A percentile compares a stretch with the other conserved stretches of the same genome.
phyloP scores from a whole-genome alignment of 1,140 invertebrate genomes.

The Pogonomyrmex californicus region DNA sequence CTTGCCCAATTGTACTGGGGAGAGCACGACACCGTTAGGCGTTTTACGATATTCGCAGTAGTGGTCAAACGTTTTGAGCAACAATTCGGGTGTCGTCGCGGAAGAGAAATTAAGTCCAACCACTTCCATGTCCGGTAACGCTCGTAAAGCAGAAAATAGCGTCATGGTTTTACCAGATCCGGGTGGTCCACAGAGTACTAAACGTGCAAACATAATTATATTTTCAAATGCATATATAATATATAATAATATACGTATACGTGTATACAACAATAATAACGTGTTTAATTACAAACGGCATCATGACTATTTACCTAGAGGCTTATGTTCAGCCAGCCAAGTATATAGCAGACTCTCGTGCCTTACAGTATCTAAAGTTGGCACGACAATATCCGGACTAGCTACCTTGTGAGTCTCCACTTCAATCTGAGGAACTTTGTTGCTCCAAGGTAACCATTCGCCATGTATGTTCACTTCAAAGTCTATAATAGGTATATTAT shows the following conservation, averaged over 20 bases:
- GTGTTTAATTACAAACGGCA: background rate
- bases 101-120: constrained; percentile 99
- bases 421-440: constrained; percentile 99
- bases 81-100: constrained; percentile 98
- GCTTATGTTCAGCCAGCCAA: constrained; percentile 99
- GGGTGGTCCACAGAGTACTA: constrained; percentile 99
- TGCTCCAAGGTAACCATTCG: constrained; percentile 98
- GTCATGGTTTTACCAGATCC: constrained; percentile 99
- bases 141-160: constrained; percentile 98
- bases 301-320: constrained; percentile 91
- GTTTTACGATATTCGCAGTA: constrained; percentile 99
- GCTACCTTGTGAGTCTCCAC: constrained; percentile 99
- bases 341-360: constrained; percentile 99
- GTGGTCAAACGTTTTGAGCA: constrained; percentile 99
- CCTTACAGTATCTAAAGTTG: constrained; percentile 99
- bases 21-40: constrained; percentile 98
- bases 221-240: constrained; percentile 9
- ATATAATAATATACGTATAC: background rate
- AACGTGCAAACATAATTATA: constrained; percentile 76
- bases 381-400: constrained; percentile 99
- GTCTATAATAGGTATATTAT: constrained; percentile 97
- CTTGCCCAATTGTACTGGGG: constrained; percentile 98
- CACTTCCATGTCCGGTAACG: constrained; percentile 99
- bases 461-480: constrained; percentile 97
- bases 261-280: background rate